Conservation (phyloP, 2,797 vertebrate species). For the Chelmon rostratus region DNA sequence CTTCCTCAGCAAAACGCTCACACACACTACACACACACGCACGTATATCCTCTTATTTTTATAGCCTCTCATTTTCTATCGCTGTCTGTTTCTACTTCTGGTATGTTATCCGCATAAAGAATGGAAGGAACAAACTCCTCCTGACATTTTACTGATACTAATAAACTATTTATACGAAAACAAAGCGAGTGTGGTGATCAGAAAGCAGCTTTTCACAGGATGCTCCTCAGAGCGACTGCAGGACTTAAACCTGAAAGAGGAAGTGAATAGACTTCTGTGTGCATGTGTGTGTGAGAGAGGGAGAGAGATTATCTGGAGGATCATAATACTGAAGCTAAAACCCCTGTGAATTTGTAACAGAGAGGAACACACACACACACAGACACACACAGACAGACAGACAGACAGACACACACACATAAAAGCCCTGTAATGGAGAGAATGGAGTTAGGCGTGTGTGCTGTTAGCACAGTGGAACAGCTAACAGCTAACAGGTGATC, state of each 20-base stretch:
- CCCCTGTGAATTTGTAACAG: constrained; percentile 49
- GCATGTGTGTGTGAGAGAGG: neutral
- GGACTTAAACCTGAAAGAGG: constrained; percentile 26
- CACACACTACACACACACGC: constrained; percentile 30
- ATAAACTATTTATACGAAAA: constrained; percentile 82
- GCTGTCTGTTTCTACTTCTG: constrained; percentile 69
- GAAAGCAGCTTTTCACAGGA: constrained; percentile 13
- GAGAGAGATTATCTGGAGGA: constrained; percentile 59
- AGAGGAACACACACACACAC: constrained; percentile 18
- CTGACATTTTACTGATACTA: constrained; percentile 70
- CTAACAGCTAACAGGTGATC: constrained; percentile 6
- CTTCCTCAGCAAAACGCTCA: constrained; percentile 49
- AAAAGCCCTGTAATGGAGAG: neutral
- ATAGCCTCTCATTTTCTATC: constrained; percentile 72
- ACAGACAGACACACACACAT: constrained; percentile 12
- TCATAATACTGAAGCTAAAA: constrained; percentile 51
- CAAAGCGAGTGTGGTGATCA: constrained; percentile 28
- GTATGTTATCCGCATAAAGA: constrained; percentile 63
- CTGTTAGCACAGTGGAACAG: constrained; percentile 7
- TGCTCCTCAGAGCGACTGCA: neutral
- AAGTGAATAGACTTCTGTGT: constrained; percentile 16
- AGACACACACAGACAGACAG: too few species aligned
- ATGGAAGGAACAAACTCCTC: constrained; percentile 28
- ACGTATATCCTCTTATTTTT: constrained; percentile 74
- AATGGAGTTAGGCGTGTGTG: neutral